Percentiles rank a stretch among this genome's conserved stretches.
Evolutionary conservation across 2,113 vertebrate species (phyloP).

Genomic region (Acanthisitta chloris): DNA sequence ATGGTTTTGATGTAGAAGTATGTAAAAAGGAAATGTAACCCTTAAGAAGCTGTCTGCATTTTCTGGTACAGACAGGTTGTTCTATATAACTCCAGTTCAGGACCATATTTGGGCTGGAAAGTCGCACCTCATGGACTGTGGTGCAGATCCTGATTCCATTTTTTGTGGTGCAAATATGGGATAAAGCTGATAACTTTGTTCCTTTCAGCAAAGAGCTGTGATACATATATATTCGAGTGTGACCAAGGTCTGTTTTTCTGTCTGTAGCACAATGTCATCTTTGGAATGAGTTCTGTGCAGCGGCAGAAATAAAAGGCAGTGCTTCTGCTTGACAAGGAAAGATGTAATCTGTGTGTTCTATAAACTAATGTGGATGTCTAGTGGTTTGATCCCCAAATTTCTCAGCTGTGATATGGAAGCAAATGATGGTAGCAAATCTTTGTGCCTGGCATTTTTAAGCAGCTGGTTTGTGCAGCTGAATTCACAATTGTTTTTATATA

Average conservation of each 20-base stretch:
- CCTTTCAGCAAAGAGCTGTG: not conserved
- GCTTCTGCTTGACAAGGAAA: not conserved
- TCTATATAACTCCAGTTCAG: not conserved
- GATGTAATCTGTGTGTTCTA: not conserved
- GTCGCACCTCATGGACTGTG: not conserved
- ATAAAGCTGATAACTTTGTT: not conserved
- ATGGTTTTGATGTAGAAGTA: conserved; percentile 78
- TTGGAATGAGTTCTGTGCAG: not conserved
- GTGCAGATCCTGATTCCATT: not conserved
- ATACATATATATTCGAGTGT: not conserved
- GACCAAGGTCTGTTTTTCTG: not conserved
- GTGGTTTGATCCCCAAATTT: not conserved
- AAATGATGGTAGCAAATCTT: not conserved
- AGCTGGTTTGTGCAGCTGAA: not conserved
- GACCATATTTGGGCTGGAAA: not conserved
- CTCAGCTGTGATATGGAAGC: not conserved
- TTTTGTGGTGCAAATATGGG: not conserved
- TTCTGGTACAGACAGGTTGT: conserved; percentile 43
- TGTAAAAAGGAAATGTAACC: conserved; percentile 76
- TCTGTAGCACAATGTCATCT: not conserved
- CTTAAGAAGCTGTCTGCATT: conserved; percentile 71
- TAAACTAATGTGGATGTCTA: not conserved
- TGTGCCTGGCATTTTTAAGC: not conserved
- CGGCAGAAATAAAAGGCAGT: not conserved
- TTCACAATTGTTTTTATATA: not conserved